phyloP scores from a whole-genome alignment of 2,113 vertebrate genomes.

The Rhineura floridana region DNA sequence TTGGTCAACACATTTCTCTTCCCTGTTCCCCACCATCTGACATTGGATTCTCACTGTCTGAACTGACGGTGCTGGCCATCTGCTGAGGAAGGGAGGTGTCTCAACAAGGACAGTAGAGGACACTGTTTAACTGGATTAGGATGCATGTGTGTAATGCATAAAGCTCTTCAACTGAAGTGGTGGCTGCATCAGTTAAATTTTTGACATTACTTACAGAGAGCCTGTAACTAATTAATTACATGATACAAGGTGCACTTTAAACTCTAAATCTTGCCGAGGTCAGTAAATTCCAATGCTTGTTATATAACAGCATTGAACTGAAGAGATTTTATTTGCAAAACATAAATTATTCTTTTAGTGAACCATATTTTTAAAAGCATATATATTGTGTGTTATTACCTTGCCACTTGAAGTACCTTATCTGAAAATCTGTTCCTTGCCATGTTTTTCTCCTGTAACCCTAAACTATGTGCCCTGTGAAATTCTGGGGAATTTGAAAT shows the following conservation, averaged over 20 bases:
- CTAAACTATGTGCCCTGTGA: conserved; percentile 98
- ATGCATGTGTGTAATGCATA: not conserved
- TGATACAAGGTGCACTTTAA: conserved; percentile 18
- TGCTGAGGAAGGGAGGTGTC: not conserved
- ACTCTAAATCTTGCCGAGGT: not conserved
- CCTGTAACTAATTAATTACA: not conserved
- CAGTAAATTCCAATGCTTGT: conserved; percentile 50
- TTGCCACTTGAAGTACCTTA: conserved; percentile 88
- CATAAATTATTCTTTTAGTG: conserved; percentile 63
- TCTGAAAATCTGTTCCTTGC: conserved; percentile 98
- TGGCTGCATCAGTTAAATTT: not conserved
- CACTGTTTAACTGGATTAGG: not conserved
- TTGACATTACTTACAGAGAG: not conserved
- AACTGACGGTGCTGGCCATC: not conserved
- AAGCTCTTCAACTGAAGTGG: conserved; percentile 9
- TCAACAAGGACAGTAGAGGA: not conserved
- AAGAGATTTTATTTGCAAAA: conserved; percentile 42
- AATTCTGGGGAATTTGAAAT: conserved; percentile 99
- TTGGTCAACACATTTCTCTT: not conserved
- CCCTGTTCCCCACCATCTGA: no score
- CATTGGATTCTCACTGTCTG: not conserved
- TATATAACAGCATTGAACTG: conserved; percentile 56
- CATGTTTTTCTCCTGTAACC: conserved; percentile 99
- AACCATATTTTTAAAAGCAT: conserved; percentile 59
- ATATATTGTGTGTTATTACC: conserved; percentile 79